These are phyloP conservation scores for Pomatorhinus ruficollis DNA, from an alignment of 2,113 vertebrate species.

Conservation along the genomic window DNA sequence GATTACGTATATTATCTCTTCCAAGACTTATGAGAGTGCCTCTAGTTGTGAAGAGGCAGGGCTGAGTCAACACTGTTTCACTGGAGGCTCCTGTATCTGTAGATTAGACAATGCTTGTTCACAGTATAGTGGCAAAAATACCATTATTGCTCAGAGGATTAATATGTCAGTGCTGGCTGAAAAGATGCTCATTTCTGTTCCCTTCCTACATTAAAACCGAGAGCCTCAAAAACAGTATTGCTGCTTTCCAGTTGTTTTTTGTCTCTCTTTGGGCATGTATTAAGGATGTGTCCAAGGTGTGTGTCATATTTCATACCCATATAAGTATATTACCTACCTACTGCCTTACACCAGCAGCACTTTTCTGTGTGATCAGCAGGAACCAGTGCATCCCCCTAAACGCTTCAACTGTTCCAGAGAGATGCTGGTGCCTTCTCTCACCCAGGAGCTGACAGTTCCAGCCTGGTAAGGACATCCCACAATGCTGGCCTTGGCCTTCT, in stretches of 20 bases:
- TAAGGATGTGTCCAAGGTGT: background rate
- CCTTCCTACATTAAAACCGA: background rate
- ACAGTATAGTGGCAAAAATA: background rate
- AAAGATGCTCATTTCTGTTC: background rate
- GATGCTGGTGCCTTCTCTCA: background rate
- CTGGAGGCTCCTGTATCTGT: background rate
- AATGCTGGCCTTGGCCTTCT: background rate
- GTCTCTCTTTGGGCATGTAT: background rate
- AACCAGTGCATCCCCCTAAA: background rate
- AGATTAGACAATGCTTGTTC: background rate
- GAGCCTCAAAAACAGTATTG: background rate
- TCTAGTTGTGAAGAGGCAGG: background rate
- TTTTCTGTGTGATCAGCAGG: background rate
- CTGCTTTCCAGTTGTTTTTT: background rate
- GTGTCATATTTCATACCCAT: rapidly evolving
- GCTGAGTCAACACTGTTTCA: background rate
- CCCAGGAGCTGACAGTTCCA: background rate
- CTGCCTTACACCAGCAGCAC: background rate
- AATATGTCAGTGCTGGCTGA: background rate
- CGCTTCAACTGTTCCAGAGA: rapidly evolving
- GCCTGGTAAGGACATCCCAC: background rate
- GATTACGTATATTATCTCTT: background rate
- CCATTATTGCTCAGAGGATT: background rate
- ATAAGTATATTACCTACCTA: background rate
- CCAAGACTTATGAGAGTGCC: background rate